These are phyloP conservation scores for Ophion ventricosus DNA, from an alignment of 2,888 invertebrate species.

Conservation along the genomic window DNA sequence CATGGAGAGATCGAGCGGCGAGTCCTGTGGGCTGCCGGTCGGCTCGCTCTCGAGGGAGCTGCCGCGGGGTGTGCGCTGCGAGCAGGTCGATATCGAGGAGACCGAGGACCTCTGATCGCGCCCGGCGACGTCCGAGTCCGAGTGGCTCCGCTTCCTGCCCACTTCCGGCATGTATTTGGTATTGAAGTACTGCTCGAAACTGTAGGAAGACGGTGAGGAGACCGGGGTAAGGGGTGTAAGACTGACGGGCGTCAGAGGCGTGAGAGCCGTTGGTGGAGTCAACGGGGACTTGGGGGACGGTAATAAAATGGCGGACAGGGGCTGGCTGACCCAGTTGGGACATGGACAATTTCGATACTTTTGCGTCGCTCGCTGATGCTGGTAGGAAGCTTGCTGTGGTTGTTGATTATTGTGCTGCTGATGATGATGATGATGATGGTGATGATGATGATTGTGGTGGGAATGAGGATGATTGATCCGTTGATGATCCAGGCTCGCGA, in stretches of 20 bases:
- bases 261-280: constrained; percentile 82
- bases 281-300: constrained; percentile 85
- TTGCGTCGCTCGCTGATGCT: constrained; percentile 65
- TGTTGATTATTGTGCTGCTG: constrained; percentile 63
- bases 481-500: constrained; percentile 70
- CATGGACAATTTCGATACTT: constrained; percentile 68
- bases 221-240: constrained; percentile 85
- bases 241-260: constrained; percentile 82
- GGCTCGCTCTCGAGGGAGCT: constrained; percentile 84
- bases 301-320: constrained; percentile 72
- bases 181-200: constrained; percentile 87
- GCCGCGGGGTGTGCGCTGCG: constrained; percentile 72
- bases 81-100: constrained; percentile 75
- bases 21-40: constrained; percentile 88
- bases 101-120: constrained; percentile 79
- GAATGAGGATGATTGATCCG: constrained; percentile 72
- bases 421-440: constrained; percentile 70
- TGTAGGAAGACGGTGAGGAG: constrained; percentile 85
- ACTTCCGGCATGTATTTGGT: constrained; percentile 87
- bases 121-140: constrained; percentile 87
- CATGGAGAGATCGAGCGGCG: constrained; percentile 93
- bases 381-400: constrained; percentile 67
- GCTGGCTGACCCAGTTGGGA: constrained; percentile 64
- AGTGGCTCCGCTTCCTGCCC: constrained; percentile 86
- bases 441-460: constrained; percentile 55